phyloP scores from a whole-genome alignment of 2,888 invertebrate genomes.

The Plagiodera versicolora region DNA sequence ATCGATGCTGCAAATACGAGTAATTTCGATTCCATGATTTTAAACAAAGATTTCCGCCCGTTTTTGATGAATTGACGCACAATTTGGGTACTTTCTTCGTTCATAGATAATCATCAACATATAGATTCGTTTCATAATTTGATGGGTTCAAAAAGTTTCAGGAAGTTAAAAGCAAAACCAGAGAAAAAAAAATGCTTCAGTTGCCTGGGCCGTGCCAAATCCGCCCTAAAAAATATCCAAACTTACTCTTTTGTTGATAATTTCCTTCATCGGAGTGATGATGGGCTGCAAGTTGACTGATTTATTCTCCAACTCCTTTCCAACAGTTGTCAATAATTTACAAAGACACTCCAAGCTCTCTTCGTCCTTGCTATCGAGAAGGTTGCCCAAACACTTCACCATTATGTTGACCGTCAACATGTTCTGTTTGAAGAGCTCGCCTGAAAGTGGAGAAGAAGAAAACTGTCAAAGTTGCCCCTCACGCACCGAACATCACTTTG shows the following conservation, averaged over 20 bases:
- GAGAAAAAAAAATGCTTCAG: conserved; percentile 4
- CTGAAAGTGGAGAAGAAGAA: conserved; percentile 57
- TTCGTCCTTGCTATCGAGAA: conserved; percentile 78
- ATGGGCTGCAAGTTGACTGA: conserved; percentile 60
- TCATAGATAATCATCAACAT: no score
- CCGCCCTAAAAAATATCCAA: no score
- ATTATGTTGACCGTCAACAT: conserved; percentile 90
- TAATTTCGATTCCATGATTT: no score
- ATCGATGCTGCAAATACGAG: no score
- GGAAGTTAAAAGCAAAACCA: no score
- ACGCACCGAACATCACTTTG: not conserved
- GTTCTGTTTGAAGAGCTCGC: conserved; percentile 89
- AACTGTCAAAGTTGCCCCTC: not conserved
- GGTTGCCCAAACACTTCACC: conserved; percentile 77
- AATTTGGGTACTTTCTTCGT: no score
- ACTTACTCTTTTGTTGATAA: conserved; percentile 63
- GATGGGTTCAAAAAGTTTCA: no score
- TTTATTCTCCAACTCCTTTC: conserved; percentile 74
- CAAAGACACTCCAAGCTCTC: conserved; percentile 93
- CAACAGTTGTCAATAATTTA: conserved; percentile 87
- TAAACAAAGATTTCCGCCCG: no score
- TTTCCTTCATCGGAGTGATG: conserved; percentile 70
- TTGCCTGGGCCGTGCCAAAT: conserved; percentile 25
- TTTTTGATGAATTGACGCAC: no score
- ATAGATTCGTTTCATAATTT: no score